A percentile compares a stretch with the other conserved stretches of the same genome.
phyloP scores from a whole-genome alignment of 2,888 invertebrate species.

The Oscheius sp. region DNA sequence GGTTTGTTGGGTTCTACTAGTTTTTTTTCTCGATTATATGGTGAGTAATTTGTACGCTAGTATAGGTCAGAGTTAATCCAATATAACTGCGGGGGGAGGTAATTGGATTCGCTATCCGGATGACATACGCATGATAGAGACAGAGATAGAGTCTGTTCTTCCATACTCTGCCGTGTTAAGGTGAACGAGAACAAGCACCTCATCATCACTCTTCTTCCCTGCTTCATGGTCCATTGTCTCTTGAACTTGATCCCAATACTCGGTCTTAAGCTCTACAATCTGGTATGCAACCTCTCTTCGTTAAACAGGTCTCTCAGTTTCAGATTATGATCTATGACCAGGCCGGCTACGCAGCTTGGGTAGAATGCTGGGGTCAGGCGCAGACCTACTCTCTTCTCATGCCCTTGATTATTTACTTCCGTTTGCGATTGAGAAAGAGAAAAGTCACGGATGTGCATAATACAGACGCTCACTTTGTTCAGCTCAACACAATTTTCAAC shows the following conservation, averaged over 20 bases:
- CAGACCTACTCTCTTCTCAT: slow-evolving; percentile 15
- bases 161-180: background rate
- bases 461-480: slow-evolving; percentile 7
- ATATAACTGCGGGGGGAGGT: no score
- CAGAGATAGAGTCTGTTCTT: background rate
- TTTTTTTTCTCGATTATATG: no score
- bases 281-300: background rate
- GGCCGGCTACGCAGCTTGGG: slow-evolving; percentile 2
- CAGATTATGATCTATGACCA: slow-evolving; percentile 1
- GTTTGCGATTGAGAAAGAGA: background rate
- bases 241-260: slow-evolving; percentile 9
- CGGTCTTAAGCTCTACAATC: slow-evolving; percentile 5
- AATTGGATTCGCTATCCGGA: no score
- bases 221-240: slow-evolving; percentile 10
- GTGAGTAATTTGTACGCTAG: no score
- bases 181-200: slow-evolving; percentile 21
- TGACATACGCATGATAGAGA: no score
- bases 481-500: slow-evolving; percentile 4
- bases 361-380: slow-evolving; percentile 8
- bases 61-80: no score
- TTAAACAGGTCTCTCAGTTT: background rate
- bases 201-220: slow-evolving; percentile 9
- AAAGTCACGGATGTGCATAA: background rate
- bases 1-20: no score
- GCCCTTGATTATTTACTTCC: slow-evolving; percentile 1